Evolutionary conservation across 2,113 vertebrate species (phyloP), one percentile per base, ranked within the genome.

Genomic region (Clarias macrocephalus): DNA sequence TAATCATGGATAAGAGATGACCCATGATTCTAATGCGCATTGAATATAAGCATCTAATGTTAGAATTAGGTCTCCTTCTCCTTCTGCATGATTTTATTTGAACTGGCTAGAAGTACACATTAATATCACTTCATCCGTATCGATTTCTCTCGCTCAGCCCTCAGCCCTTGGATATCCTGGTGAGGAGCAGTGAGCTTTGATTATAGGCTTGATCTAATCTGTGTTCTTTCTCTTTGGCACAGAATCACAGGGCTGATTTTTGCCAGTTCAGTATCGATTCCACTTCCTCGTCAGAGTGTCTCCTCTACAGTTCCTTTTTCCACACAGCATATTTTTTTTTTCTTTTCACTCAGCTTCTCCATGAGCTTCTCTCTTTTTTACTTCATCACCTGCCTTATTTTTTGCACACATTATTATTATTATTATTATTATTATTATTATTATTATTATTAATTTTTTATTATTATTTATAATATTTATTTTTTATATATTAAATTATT

Each of bases 141-240:
- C 85, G 93, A 95, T 95, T 95, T 93, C 90, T 93, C 91, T 89
- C 87, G 56, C 77, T 80, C 25, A 42, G 62, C 82, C 79, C 70
- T 72, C 90, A 82, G 91, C 90, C 86, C 87, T 83, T 87, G 88
- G 83, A 87, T 90, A 92, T 89, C 91, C 65, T 87, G 88, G 90
- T 80, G 72, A 65, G 88, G 88, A 84, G 87, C 87, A 86, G 82
- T 76, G 86, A 87, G 93, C 94, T 93, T 93, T 90, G 91, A 87
- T 94, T 93, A 90, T 90, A 92, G 87, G 81, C 89, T 90, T 89
- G 94, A 94, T 95, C 93, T 92, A 93, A 95, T 95, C 95, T 93
- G 92, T 91, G 91, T 91, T 92, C 93, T 92, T 91, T 77, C 85
- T 90, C 91, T 91, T 94, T 93, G 89, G 93, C 92, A 89, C 88